A percentile compares a stretch with the other conserved stretches of the same genome.
phyloP scores from a whole-genome alignment of 2,888 invertebrate genomes.

The Lumbricus terrestris region DNA sequence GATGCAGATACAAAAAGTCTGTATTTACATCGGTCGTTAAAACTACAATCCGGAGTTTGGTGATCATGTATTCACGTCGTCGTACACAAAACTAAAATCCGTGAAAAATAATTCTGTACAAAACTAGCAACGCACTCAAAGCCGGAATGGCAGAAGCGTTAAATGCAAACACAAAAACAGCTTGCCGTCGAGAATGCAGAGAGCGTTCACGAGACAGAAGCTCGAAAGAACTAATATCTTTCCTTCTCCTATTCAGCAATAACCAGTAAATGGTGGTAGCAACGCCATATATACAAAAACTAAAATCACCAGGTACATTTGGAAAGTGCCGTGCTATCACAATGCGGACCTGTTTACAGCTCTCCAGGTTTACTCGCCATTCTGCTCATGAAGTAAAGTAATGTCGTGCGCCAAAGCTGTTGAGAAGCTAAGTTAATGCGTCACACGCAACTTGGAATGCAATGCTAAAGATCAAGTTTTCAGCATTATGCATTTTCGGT shows the following conservation, averaged over 20 bases:
- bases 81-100: neutral
- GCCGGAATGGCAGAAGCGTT: neutral
- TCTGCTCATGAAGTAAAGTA: no score
- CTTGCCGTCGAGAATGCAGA: neutral
- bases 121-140: neutral
- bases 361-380: no score
- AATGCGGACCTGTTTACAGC: no score
- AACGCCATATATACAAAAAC: neutral
- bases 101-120: neutral
- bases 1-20: neutral
- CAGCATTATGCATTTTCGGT: no score
- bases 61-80: neutral
- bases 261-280: neutral
- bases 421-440: no score
- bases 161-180: neutral
- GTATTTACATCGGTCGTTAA: neutral
- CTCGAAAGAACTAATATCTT: neutral
- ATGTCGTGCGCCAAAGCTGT: no score
- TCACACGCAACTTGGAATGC: no score
- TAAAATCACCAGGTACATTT: neutral
- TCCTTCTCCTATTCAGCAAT: neutral
- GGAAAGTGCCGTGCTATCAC: neutral
- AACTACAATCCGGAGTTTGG: neutral
- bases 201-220: neutral
- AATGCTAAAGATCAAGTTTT: no score